Base-by-base conservation (phyloP, 1,140 invertebrate species). In the Drosophila kepulauana region DNA sequence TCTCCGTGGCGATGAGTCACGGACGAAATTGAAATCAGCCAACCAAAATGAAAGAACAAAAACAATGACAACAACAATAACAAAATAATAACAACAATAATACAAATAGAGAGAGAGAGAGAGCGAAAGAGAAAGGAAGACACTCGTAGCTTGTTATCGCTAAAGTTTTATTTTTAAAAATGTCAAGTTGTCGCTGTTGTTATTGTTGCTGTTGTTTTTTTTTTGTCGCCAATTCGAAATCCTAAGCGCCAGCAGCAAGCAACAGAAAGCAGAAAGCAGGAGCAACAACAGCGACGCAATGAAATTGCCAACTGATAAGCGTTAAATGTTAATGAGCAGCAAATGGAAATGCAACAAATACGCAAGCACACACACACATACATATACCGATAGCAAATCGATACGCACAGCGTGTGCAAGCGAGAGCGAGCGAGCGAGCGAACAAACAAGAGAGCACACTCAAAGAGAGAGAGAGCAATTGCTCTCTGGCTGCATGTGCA, bases 21-120 rank as follows among this genome's bases (percentile, higher is more conserved):
- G 5, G 49, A 15, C 68, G 49, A 82, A 87, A 64, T 64, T 70
- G 59, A 78, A 88, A 80, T 78, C 84, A 78, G 58, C 80, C 79
- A 88, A 88, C 84, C 84, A 88, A 87, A 87, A 78, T 86, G 66
- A 71, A 72, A 81, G 74, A 49, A 65, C 62, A 79, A 28, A 46
- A 56, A 13, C n/a, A 41, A 76, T 45, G 62, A 61, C 58, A 58
- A 33, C 43, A 52, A 52, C 25, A 62, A 15, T 10, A 65, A 64
- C 25, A 43, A 63, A 71, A 49, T 41, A 52, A 25, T 25, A 46
- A 1, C 45, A 35, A 54, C 11, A 25, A 6, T 8, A 43, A 43
- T 30, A 15, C 51, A 20, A 35, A 41, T 13, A 61, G 5, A 20
- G 11, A 63, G 25, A 45, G 38, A 7, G 5, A 16, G 15, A 67